Conservation (phyloP, 2,797 vertebrate genomes). For the Schizopygopsis malacanthus region DNA sequence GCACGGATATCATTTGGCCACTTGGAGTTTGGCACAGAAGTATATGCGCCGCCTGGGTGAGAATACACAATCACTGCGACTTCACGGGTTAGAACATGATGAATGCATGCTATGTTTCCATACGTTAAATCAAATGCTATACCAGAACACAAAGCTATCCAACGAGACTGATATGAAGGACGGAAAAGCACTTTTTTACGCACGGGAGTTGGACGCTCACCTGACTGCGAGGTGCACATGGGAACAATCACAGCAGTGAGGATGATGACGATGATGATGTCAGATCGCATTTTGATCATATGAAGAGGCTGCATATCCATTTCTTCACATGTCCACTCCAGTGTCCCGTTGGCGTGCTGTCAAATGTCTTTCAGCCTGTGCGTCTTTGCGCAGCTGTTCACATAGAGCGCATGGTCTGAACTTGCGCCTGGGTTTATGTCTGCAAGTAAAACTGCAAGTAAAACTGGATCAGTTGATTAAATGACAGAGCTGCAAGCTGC, state of each 20-base stretch:
- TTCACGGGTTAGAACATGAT: background rate
- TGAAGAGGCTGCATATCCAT: constrained; percentile 63
- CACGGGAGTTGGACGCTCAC: constrained; percentile 67
- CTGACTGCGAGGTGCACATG: constrained; percentile 75
- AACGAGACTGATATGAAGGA: background rate
- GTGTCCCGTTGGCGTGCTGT: constrained; percentile 67
- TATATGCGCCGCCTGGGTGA: constrained; percentile 1
- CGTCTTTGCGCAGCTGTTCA: constrained; percentile 50
- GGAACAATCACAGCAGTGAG: constrained; percentile 71
- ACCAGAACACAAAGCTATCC: constrained; percentile 16
- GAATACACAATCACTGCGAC: background rate
- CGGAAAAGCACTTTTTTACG: constrained; percentile 49
- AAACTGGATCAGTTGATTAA: constrained; percentile 11
- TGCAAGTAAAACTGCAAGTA: constrained; percentile 32
- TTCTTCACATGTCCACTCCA: constrained; percentile 77
- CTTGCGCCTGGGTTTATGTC: constrained; percentile 28
- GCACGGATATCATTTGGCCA: background rate
- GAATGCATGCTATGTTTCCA: background rate
- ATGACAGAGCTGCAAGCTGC: constrained; percentile 4
- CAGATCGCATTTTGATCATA: constrained; percentile 73
- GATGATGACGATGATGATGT: constrained; percentile 66
- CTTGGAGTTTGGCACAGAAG: constrained; percentile 1
- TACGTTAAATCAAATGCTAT: background rate
- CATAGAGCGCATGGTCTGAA: constrained; percentile 29
- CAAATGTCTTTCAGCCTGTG: constrained; percentile 41